Evolutionary conservation across 2,888 invertebrate genomes (phyloP).

Genomic region (Apamea crenata): DNA sequence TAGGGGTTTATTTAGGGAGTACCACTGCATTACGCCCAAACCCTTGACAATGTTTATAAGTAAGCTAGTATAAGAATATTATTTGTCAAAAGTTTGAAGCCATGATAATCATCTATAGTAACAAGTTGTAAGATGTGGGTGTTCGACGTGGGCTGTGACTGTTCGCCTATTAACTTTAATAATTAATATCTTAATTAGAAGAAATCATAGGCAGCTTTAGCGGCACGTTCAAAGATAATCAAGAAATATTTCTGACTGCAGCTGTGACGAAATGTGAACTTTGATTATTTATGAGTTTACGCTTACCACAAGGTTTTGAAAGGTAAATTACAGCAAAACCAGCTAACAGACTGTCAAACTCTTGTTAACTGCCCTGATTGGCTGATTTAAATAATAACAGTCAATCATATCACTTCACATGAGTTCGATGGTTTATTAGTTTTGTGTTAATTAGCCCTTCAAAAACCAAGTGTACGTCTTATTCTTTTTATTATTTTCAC

Average conservation of each 20-base stretch:
- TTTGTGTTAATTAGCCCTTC: background rate
- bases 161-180: slow-evolving; percentile 48
- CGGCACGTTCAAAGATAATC: slow-evolving; percentile 16
- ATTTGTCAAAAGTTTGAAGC: slow-evolving; percentile 61
- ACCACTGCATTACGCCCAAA: slow-evolving; percentile 54
- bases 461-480: background rate
- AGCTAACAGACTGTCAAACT: background rate
- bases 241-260: slow-evolving; percentile 10
- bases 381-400: slow-evolving; percentile 4
- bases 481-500: background rate
- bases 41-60: slow-evolving; percentile 51
- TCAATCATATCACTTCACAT: slow-evolving; percentile 2
- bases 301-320: background rate
- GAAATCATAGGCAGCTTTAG: slow-evolving; percentile 38
- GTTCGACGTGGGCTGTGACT: slow-evolving; percentile 27
- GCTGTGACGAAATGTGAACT: background rate
- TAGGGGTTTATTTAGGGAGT: slow-evolving; percentile 20
- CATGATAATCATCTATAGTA: slow-evolving; percentile 36
- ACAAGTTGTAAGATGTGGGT: slow-evolving; percentile 29
- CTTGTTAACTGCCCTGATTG: background rate
- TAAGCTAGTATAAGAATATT: slow-evolving; percentile 48
- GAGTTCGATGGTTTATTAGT: background rate
- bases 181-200: slow-evolving; percentile 36
- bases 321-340: background rate
- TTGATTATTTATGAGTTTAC: slow-evolving; percentile 17